phyloP scores from a whole-genome alignment of 2,888 invertebrate genomes.

The Brachylomia viminalis region DNA sequence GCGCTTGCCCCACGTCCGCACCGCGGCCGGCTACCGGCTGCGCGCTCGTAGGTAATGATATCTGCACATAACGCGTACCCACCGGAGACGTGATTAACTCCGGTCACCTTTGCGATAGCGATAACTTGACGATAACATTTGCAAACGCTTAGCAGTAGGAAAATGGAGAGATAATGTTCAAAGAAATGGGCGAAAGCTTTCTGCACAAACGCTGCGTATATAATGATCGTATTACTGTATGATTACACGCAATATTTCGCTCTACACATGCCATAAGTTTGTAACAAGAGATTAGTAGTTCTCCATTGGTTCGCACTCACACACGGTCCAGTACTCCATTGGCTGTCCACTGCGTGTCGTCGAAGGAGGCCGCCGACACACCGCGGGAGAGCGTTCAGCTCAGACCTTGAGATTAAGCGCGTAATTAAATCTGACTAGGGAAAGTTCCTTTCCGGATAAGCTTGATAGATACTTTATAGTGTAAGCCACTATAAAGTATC shows the following conservation, averaged over 20 bases:
- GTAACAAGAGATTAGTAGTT: background rate
- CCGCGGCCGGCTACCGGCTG: background rate
- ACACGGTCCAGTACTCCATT: constrained; percentile 16
- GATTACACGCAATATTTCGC: background rate
- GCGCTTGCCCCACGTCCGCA: constrained; percentile 3
- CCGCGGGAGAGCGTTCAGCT: constrained; percentile 48
- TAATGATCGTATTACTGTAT: background rate
- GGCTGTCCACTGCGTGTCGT: constrained; percentile 5
- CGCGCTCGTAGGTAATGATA: constrained; percentile 13
- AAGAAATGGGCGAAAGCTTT: constrained; percentile 2
- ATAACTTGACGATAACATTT: constrained; percentile 44
- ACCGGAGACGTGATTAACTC: constrained; percentile 32
- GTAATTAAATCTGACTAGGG: constrained; percentile 61
- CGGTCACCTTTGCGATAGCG: constrained; percentile 42
- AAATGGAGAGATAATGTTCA: constrained; percentile 16
- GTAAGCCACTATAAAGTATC: no score
- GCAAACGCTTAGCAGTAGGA: background rate
- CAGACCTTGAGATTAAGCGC: constrained; percentile 54
- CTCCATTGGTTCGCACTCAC: background rate
- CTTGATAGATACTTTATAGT: constrained; percentile 51
- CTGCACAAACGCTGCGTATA: background rate
- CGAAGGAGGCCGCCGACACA: constrained; percentile 12
- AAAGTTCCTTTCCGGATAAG: constrained; percentile 58
- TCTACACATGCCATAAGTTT: background rate
- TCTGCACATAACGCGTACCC: constrained; percentile 19